Conservation (phyloP, 2,797 vertebrate species). For the Novumbra hubbsi region DNA sequence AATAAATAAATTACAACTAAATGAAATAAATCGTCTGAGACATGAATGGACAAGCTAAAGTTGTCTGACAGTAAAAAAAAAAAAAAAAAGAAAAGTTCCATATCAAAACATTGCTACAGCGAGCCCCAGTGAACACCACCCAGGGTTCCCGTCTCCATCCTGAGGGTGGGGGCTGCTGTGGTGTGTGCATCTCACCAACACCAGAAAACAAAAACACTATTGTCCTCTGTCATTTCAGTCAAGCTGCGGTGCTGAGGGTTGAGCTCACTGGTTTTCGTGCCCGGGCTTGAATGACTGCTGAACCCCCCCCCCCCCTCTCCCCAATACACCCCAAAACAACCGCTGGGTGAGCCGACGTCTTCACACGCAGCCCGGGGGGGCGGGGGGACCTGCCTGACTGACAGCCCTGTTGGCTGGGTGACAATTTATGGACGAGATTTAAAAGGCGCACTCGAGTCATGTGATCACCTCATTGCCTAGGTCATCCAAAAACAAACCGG, state of each 20-base stretch:
- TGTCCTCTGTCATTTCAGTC: conserved; percentile 18
- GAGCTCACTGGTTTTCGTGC: conserved; percentile 58
- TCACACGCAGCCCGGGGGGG: conserved; percentile 35
- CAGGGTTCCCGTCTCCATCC: neutral
- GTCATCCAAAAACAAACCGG: no score
- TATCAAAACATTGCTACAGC: neutral
- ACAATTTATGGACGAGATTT: neutral
- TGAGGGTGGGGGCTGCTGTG: neutral
- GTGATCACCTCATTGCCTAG: neutral
- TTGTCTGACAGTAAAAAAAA: no score
- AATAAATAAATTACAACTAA: no score
- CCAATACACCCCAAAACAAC: conserved; percentile 11
- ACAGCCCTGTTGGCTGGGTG: conserved; percentile 39
- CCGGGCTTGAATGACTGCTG: conserved; percentile 49
- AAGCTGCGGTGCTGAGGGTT: conserved; percentile 42
- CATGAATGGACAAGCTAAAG: no score
- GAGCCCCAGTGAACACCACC: neutral
- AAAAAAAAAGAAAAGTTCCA: no score
- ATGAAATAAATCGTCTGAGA: neutral
- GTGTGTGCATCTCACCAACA: conserved; percentile 13
- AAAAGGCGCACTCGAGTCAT: no score
- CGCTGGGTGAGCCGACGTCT: conserved; percentile 12
- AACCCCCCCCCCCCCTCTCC: conserved; percentile 44
- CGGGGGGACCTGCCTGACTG: conserved; percentile 55
- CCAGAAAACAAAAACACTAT: conserved; percentile 34